phyloP scores from a whole-genome alignment of 1,140 invertebrate genomes.

The Drosophila ironensis region DNA sequence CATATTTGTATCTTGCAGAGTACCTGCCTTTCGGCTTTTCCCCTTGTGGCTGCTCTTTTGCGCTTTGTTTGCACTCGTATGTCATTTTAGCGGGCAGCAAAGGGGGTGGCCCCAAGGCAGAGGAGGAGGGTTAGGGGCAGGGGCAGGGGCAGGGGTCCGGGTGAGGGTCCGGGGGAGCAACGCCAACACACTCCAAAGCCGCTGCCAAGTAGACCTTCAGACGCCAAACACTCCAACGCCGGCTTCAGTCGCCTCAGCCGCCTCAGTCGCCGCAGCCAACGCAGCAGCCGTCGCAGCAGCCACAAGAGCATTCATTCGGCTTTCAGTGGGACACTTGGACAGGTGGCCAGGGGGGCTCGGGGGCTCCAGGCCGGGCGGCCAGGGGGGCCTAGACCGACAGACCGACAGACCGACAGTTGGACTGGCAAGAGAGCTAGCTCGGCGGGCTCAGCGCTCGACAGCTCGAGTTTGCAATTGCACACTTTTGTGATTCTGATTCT shows the following conservation, averaged over 20 bases:
- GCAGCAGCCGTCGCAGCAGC: conserved; percentile 1
- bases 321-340: conserved; percentile 53
- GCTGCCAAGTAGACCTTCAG: conserved; percentile 78
- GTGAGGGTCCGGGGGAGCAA: conserved; percentile 15
- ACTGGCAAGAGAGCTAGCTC: conserved; percentile 37
- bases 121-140: too few species aligned
- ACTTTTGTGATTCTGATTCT: too few species aligned
- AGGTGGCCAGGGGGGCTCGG: conserved; percentile 18
- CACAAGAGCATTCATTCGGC: conserved; percentile 47
- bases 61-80: conserved; percentile 69
- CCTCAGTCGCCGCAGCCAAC: conserved; percentile 39
- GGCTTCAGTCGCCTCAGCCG: conserved; percentile 27
- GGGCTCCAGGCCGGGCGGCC: not conserved
- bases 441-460: conserved; percentile 35
- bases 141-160: not conserved
- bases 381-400: not conserved
- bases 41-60: conserved; percentile 31
- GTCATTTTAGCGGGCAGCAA: conserved; percentile 51
- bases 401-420: conserved; percentile 36
- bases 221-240: conserved; percentile 79
- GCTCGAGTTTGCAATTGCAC: conserved; percentile 72
- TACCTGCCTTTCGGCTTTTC: not conserved
- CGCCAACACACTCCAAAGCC: conserved; percentile 75
- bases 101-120: not conserved
- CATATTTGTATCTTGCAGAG: conserved; percentile 1